Percentiles rank a stretch among this genome's conserved stretches.
Evolutionary conservation across 1,140 invertebrate species (phyloP).

Genomic region (Agraylea sexmaculata): DNA sequence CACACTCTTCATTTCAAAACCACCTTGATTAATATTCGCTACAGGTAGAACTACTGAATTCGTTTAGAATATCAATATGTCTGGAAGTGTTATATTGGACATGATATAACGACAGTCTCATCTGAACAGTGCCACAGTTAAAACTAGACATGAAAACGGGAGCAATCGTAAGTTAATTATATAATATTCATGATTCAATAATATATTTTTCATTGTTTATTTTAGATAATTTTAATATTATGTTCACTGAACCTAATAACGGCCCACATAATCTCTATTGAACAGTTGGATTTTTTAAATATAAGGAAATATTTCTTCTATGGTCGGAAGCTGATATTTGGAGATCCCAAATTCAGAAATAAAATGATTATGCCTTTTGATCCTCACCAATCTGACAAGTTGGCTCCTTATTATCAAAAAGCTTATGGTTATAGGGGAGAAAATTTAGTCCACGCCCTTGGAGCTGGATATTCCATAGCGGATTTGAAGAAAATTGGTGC

Average conservation of each 20-base stretch:
- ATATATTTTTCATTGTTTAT: slow-evolving; percentile 7
- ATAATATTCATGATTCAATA: slow-evolving; percentile 1
- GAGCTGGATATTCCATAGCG: slow-evolving; percentile 14
- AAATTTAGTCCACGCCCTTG: slow-evolving; percentile 17
- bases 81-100: too few relatives aligned
- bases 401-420: slow-evolving; percentile 12
- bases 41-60: too few relatives aligned
- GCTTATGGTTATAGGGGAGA: slow-evolving; percentile 19
- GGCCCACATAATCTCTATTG: slow-evolving; percentile 3
- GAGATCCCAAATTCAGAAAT: slow-evolving; percentile 13
- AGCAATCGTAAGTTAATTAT: background rate
- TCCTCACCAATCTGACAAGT: slow-evolving; percentile 16
- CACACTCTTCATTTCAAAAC: too few relatives aligned
- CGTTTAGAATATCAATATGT: too few relatives aligned
- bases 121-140: too few relatives aligned
- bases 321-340: slow-evolving; percentile 11
- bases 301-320: slow-evolving; percentile 10
- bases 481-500: slow-evolving; percentile 18
- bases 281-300: slow-evolving; percentile 14
- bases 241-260: slow-evolving; percentile 5
- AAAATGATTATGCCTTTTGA: slow-evolving; percentile 14
- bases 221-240: slow-evolving; percentile 12
- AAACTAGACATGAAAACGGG: slow-evolving; percentile 1
- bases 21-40: too few relatives aligned
- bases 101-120: too few relatives aligned